Evolutionary conservation across 2,113 vertebrate genomes (phyloP), one percentile per base, ranked within the genome.

Genomic region (Hydropotes inermis): DNA sequence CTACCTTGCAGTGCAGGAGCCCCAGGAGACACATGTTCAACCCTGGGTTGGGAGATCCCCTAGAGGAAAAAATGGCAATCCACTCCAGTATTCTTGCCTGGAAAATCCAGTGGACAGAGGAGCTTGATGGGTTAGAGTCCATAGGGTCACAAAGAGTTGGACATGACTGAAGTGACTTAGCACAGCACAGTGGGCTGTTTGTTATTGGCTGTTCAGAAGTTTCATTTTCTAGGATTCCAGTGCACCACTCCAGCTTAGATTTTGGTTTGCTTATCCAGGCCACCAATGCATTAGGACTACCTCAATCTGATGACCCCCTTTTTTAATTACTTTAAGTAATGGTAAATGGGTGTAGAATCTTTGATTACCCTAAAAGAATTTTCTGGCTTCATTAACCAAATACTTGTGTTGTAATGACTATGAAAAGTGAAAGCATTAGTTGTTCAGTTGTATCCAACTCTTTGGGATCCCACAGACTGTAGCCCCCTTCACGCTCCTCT

Each of bases 321-420:
- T 14, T 55, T n/a, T 28, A 57, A 57, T 45, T 67, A 92, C 50
- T 92, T 84, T 55, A 67, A 92, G 45, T 28, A 85, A 30, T 36
- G 91, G 50, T 93, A 74, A 91, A 82, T 86, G 39, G 8, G n/a
- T 76, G 28, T 1, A 91, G 54, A 74, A 52, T 85, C 11, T 64
- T 76, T 86, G 67, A 85, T 94, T 93, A n/a, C 33, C 43, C 15
- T 88, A 81, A 87, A 93, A 88, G 43, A 79, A 88, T 88, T 90
- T 93, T 2, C 58, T 58, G 78, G 9, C 67, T 91, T 95, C 52
- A 64, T 52, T 93, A 70, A 91, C 36, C 28, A 58, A 93, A 76
- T 21, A 6, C 27, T 61, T 33, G 3, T 2, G 36, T 91, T 94
- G 19, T 89, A 87, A 90, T 82, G 47, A 9, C 33, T 76, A 74